Evolutionary conservation across 2,113 vertebrate genomes (phyloP).

Genomic region (Peromyscus polionotus): DNA sequence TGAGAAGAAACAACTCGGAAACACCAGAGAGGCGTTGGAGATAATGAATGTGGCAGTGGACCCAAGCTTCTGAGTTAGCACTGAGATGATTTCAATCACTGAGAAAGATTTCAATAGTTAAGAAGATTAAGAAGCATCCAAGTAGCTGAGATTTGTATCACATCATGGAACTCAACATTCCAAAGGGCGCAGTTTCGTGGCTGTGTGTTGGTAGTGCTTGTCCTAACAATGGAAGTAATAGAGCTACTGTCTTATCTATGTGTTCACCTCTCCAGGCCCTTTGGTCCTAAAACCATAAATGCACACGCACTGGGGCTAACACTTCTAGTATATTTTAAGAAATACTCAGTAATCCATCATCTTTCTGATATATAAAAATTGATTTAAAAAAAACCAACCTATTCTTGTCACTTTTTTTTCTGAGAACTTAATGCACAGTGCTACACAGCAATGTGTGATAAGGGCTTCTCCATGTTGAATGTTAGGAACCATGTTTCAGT

Average conservation of each 20-base stretch:
- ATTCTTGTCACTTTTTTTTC: neutral
- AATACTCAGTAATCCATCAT: slow-evolving; percentile 10
- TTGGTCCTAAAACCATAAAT: neutral
- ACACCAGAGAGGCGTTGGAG: neutral
- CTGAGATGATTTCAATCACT: neutral
- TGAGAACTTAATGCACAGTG: neutral
- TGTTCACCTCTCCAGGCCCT: neutral
- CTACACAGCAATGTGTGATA: neutral
- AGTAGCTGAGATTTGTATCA: neutral
- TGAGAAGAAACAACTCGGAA: neutral
- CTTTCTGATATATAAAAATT: neutral
- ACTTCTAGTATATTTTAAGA: neutral
- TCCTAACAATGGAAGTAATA: neutral
- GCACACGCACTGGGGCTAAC: neutral
- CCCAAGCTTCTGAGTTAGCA: neutral
- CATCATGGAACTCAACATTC: neutral
- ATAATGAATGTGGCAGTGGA: neutral
- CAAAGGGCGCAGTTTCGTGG: neutral
- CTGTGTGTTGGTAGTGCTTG: neutral
- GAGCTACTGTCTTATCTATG: neutral
- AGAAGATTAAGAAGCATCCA: neutral
- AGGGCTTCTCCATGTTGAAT: neutral
- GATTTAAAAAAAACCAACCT: neutral
- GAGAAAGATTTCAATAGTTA: neutral
- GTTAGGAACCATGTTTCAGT: slow-evolving; percentile 1